Conservation (phyloP, 2,888 invertebrate genomes). For the Microplitis manilae region DNA sequence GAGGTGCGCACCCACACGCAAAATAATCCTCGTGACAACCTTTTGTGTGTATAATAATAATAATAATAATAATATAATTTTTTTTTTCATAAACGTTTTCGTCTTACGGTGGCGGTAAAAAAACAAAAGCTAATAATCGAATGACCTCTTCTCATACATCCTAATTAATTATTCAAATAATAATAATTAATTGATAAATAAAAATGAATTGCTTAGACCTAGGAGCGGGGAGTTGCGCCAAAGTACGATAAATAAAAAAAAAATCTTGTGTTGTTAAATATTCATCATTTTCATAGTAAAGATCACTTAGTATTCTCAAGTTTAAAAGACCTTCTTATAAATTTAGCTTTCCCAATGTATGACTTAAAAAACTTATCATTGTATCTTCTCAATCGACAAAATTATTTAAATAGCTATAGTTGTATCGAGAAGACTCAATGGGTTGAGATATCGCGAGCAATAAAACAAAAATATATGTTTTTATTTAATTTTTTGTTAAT, state of each 20-base stretch:
- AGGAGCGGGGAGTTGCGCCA: constrained; percentile 68
- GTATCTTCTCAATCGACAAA: constrained; percentile 11
- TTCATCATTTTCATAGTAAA: neutral
- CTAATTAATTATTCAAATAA: constrained; percentile 41
- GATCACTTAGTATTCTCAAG: constrained; percentile 41
- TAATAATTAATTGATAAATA: constrained; percentile 9
- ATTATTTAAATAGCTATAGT: neutral
- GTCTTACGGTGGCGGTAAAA: constrained; percentile 43
- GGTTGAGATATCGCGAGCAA: constrained; percentile 6
- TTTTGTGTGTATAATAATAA: too few species aligned
- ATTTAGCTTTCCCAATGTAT: constrained; percentile 51
- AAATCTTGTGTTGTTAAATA: constrained; percentile 5
- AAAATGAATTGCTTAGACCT: constrained; percentile 58
- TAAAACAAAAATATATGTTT: constrained; percentile 1
- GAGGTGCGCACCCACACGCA: constrained; percentile 68
- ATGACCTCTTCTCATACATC: constrained; percentile 51
- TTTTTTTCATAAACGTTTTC: constrained; percentile 41
- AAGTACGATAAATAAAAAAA: constrained; percentile 45
- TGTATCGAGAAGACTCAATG: constrained; percentile 12
- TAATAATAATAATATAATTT: constrained; percentile 14
- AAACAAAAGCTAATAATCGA: constrained; percentile 39
- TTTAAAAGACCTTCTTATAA: constrained; percentile 16
- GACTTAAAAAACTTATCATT: constrained; percentile 24
- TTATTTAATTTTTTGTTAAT: neutral
- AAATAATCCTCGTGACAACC: constrained; percentile 26